phyloP scores from a whole-genome alignment of 2,797 vertebrate species.

The Sphenopsis melanotis region DNA sequence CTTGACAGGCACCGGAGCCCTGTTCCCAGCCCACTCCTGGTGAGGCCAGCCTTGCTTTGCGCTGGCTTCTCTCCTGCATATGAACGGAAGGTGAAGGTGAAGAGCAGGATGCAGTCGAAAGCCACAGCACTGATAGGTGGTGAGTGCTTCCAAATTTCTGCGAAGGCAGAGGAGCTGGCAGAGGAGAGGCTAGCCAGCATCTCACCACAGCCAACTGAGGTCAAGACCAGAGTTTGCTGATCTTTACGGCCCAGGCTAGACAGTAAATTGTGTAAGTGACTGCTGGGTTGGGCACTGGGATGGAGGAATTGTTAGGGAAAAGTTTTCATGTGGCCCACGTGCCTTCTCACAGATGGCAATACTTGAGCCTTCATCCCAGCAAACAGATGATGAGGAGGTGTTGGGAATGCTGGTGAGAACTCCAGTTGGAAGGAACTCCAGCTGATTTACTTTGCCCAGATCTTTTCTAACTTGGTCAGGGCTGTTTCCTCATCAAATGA shows the following conservation, averaged over 20 bases:
- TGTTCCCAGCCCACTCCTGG: background rate
- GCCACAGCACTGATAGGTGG: background rate
- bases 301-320: background rate
- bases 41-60: background rate
- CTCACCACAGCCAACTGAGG: rapidly evolving
- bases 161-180: background rate
- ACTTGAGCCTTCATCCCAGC: background rate
- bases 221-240: background rate
- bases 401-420: background rate
- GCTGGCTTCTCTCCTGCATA: background rate
- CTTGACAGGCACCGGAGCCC: rapidly evolving
- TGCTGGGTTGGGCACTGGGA: background rate
- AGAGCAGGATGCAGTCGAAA: background rate
- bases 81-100: background rate
- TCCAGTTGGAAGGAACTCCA: background rate
- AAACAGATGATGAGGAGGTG: background rate
- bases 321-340: rapidly evolving
- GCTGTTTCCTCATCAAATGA: background rate
- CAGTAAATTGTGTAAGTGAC: background rate
- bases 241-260: background rate
- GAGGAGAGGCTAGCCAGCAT: background rate
- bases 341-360: background rate
- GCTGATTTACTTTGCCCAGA: background rate
- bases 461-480: background rate
- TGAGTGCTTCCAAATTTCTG: background rate